Evolutionary conservation across 2,797 vertebrate species (phyloP), one percentile per base, ranked within the genome.

Genomic region (Cuniculus paca): DNA sequence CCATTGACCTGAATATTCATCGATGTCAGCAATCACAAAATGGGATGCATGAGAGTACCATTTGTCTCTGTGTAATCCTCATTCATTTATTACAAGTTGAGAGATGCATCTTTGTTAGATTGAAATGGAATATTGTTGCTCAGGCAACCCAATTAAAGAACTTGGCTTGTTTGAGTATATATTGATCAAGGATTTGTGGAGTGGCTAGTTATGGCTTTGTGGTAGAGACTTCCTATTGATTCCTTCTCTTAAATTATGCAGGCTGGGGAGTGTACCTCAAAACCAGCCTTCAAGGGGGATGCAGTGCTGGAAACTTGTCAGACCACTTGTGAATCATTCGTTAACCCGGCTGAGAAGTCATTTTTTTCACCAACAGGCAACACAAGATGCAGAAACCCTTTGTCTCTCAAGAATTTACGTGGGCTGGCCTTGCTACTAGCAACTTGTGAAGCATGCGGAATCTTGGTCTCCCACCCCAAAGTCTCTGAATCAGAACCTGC

Each of bases 11-110:
- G 80, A 94, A 65, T 79, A 82, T 52, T 65, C 78, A 24, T 77
- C 36, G 84, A 88, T 78, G 90, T 96, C 96, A 97, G 36, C 88
- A 95, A n/a, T 96, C 97, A 94, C 61, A 84, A 97, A 95, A 6
- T 0, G 24, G 1, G 10, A 58, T 97, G 89, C 84, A 39, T 28
- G 88, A 61, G 60, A 82, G 90, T 95, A 88, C 80, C n/a, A 39
- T 68, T 95, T 54, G 84, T 39, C 52, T 95, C 80, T 70, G 45
- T 72, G 45, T 19, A 77, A 68, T 80, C 80, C 87, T n/a, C 36
- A 88, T 61, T 89, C 78, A 26, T 80, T 81, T 58, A 54, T 86
- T 82, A 45, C 28, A 85, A 91, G 50, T n/a, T 79, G 75, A 74
- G 74, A 88, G 78, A 83, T 5, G 6, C 63, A 60, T 92, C 42